Evolutionary conservation across 2,888 invertebrate genomes (phyloP).

Genomic region (Sturmia bella): DNA sequence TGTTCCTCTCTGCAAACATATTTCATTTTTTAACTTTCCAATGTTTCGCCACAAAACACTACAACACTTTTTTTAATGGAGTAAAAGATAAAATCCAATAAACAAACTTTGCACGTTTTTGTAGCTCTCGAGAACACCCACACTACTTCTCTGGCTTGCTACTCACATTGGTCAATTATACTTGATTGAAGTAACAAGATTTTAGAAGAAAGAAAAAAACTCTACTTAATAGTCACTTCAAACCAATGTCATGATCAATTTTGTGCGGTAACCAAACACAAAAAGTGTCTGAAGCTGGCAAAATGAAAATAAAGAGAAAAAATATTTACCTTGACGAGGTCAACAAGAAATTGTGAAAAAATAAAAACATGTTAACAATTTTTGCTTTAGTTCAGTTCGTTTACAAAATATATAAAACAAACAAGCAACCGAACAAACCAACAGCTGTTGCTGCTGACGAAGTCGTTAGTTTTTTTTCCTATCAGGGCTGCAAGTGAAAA

Average conservation of each 20-base stretch:
- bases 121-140: background rate
- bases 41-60: too few relatives aligned
- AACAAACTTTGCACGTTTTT: too few relatives aligned
- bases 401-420: too few relatives aligned
- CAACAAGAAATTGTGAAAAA: constrained; percentile 20
- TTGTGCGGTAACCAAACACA: constrained; percentile 1
- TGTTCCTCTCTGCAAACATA: too few relatives aligned
- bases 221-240: background rate
- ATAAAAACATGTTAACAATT: background rate
- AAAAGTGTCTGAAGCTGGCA: constrained; percentile 27
- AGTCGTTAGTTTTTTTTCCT: constrained; percentile 65
- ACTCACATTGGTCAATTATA: constrained; percentile 19
- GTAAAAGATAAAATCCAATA: too few relatives aligned
- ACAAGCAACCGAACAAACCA: too few relatives aligned
- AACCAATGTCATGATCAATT: constrained; percentile 41
- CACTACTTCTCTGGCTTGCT: background rate
- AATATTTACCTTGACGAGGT: constrained; percentile 18
- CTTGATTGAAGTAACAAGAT: constrained; percentile 25
- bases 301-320: background rate
- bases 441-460: constrained; percentile 58
- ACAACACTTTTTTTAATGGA: too few relatives aligned
- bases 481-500: constrained; percentile 64
- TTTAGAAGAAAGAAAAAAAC: constrained; percentile 9
- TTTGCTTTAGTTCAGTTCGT: too few relatives aligned
- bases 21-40: too few relatives aligned